Conservation (phyloP, 2,888 invertebrate genomes). For the Lymantria dispar region DNA sequence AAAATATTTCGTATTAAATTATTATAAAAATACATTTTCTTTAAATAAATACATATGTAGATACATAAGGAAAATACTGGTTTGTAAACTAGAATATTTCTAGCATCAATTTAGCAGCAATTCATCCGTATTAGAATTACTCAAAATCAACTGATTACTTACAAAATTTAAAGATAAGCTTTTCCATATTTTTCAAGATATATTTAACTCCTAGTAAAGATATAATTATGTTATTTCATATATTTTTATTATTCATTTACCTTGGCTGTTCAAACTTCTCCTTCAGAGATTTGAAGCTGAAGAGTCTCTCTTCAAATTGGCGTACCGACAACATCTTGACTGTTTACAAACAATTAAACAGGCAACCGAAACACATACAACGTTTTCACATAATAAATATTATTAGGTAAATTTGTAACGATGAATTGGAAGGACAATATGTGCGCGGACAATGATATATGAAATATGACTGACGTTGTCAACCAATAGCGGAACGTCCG, state of each 20-base stretch:
- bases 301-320: slow-evolving; percentile 59
- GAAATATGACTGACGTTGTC: slow-evolving; percentile 9
- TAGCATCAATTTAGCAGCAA: no score
- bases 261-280: slow-evolving; percentile 69
- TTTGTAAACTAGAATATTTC: no score
- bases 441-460: slow-evolving; percentile 7
- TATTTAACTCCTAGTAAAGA: no score
- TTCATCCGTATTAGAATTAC: no score
- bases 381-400: slow-evolving; percentile 14
- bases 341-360: slow-evolving; percentile 18
- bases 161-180: no score
- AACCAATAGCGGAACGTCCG: not conserved
- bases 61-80: no score
- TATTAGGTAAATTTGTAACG: not conserved
- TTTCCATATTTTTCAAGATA: no score
- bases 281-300: slow-evolving; percentile 65
- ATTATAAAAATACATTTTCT: no score
- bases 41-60: no score
- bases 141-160: no score
- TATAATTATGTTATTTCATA: no score
- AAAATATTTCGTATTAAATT: no score
- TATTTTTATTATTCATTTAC: slow-evolving; percentile 39
- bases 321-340: slow-evolving; percentile 62
- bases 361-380: slow-evolving; percentile 9
- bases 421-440: slow-evolving; percentile 1